Evolutionary conservation across 2,113 vertebrate species (phyloP).

Genomic region (Nanorana parkeri): DNA sequence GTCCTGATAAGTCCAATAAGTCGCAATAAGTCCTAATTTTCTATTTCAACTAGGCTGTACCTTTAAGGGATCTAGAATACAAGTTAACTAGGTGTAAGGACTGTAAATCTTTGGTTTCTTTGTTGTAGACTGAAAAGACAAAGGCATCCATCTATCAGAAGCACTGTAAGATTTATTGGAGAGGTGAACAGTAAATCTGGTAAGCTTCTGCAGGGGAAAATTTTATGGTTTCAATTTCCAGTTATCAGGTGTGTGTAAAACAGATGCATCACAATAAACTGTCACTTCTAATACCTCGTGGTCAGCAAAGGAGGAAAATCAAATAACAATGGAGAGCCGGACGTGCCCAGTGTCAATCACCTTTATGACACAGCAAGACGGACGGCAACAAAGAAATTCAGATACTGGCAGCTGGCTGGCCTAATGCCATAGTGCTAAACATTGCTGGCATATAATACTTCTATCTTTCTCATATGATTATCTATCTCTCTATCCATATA

Average conservation of each 20-base stretch:
- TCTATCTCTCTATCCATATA: too few relatives aligned
- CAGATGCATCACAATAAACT: conserved; percentile 7
- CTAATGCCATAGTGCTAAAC: too few relatives aligned
- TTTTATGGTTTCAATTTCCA: conserved; percentile 21
- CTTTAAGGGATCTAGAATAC: too few relatives aligned
- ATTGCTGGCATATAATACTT: too few relatives aligned
- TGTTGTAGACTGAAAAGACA: too few relatives aligned
- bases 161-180: neutral
- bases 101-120: too few relatives aligned
- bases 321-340: neutral
- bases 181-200: neutral
- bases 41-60: too few relatives aligned
- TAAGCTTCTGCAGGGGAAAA: neutral
- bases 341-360: neutral
- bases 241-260: neutral
- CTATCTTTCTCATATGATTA: too few relatives aligned
- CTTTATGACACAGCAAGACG: neutral
- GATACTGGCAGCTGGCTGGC: neutral
- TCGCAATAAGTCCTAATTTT: too few relatives aligned
- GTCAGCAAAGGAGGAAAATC: conserved; percentile 1
- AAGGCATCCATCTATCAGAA: too few relatives aligned
- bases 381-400: neutral
- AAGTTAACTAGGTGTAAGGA: too few relatives aligned
- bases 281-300: neutral
- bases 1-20: too few relatives aligned